Evolutionary conservation across 2,113 vertebrate genomes (phyloP), one percentile per base, ranked within the genome.

Genomic region (Trematocara marginatum): DNA sequence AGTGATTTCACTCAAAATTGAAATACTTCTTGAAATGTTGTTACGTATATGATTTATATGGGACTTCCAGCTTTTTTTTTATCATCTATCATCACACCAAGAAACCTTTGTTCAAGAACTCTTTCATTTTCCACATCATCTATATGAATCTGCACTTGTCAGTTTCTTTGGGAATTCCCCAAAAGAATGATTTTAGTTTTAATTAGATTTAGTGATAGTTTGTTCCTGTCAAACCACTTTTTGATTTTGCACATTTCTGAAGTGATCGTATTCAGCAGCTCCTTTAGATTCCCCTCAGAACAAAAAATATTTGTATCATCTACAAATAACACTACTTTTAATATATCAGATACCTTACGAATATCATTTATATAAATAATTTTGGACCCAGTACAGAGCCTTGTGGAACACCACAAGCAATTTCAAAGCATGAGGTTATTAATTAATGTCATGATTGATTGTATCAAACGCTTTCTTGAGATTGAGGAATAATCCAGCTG

Each of bases 131-230:
- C 59, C 16, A 35, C 31, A 64, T 35, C 2, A 64, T 64, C 9
- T 64, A 35, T 35, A 35, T 64, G 16, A 64, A n/a, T 35, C 31
- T 35, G 31, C 59, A 64, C 31, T 35, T 35, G 5, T 35, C 29
- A 35, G 31, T 61, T 11, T 61, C 31, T n/a, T 35, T 35, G 59
- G 31, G 59, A 64, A 64, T 64, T 64, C 0, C 31, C 59, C n/a
- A 35, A 64, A 0, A 61, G 0, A 10, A 16, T 0, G 0, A 57
- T 57, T 57, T 57, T 57, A 57, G 54, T 31, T 57, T 57, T 57
- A 56, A 0, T 0, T 29, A 8, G 56, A 16, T 59, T 57, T 59
- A 59, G 13, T 31, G 56, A 31, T 59, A 31, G 56, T 16, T 59
- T 59, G 29, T 31, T 59, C 13, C 56, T 16, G 31, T n/a, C 59